A percentile compares a stretch with the other conserved stretches of the same genome.
These are phyloP conservation scores for Acromyrmex echinatior DNA, from an alignment of 1,140 invertebrate genomes.

Conservation along the genomic window DNA sequence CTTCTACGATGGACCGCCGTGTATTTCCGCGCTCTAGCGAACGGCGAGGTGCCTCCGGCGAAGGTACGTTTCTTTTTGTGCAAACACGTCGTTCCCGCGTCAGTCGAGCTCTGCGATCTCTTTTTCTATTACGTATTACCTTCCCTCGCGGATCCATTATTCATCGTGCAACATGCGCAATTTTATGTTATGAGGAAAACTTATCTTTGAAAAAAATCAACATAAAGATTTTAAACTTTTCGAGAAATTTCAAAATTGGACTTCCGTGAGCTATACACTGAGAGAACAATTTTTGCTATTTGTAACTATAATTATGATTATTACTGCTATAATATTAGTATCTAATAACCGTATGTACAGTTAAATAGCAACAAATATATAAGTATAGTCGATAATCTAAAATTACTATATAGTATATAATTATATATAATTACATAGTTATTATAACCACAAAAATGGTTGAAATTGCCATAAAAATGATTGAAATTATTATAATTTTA, in stretches of 20 bases:
- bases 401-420: too few relatives aligned
- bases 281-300: too few relatives aligned
- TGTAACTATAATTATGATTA: too few relatives aligned
- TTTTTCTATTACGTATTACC: not conserved
- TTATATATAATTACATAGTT: too few relatives aligned
- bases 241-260: conserved; percentile 4
- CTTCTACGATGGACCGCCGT: conserved; percentile 93
- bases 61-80: conserved; percentile 86
- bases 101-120: not conserved
- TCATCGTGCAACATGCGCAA: conserved; percentile 15
- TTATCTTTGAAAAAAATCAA: conserved; percentile 4
- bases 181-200: conserved; percentile 15
- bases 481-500: too few relatives aligned
- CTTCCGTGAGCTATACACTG: not conserved
- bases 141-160: conserved; percentile 36
- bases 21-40: conserved; percentile 91
- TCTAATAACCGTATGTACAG: too few relatives aligned
- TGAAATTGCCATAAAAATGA: too few relatives aligned
- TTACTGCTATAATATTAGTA: too few relatives aligned
- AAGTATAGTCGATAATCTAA: too few relatives aligned
- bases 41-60: conserved; percentile 89
- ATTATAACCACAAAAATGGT: too few relatives aligned
- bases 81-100: conserved; percentile 30
- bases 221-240: not conserved
- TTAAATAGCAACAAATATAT: too few relatives aligned